Evolutionary conservation across 2,113 vertebrate species (phyloP).

Genomic region (Micromys minutus): DNA sequence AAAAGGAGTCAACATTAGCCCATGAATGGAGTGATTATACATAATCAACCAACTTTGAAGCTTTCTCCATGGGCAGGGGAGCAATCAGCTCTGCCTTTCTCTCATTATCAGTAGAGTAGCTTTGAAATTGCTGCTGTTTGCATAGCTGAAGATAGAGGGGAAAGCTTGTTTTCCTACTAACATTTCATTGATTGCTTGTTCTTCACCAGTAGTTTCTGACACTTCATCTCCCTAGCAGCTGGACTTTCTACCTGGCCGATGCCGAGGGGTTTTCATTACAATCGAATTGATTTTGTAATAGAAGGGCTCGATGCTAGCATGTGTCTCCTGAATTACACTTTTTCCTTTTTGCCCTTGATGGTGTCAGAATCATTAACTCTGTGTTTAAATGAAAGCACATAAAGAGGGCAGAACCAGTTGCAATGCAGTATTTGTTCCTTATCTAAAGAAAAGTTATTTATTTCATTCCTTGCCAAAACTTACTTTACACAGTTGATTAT

Average conservation of each 20-base stretch:
- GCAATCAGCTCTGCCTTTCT: slow-evolving; percentile 85
- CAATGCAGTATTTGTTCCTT: neutral
- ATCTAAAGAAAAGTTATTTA: slow-evolving; percentile 52
- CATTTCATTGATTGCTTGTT: slow-evolving; percentile 81
- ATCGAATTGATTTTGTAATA: slow-evolving; percentile 71
- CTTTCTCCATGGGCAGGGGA: slow-evolving; percentile 80
- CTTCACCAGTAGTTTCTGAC: slow-evolving; percentile 75
- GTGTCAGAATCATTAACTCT: neutral
- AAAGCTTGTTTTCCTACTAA: slow-evolving; percentile 86
- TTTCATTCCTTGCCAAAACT: neutral
- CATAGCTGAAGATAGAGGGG: slow-evolving; percentile 74
- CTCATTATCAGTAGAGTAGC: slow-evolving; percentile 79
- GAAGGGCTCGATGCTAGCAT: slow-evolving; percentile 3
- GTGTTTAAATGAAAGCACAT: neutral
- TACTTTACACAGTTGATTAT: slow-evolving; percentile 50
- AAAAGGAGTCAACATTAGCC: slow-evolving; percentile 88
- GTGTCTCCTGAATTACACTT: neutral
- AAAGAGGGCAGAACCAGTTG: neutral
- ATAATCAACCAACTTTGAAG: slow-evolving; percentile 88
- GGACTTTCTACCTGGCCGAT: slow-evolving; percentile 53
- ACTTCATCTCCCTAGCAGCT: slow-evolving; percentile 75
- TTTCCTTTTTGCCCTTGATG: neutral
- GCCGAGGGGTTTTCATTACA: slow-evolving; percentile 64
- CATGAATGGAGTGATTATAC: slow-evolving; percentile 86
- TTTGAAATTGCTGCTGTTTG: slow-evolving; percentile 82